Evolutionary conservation across 2,888 invertebrate species (phyloP), one percentile per base, ranked within the genome.

Genomic region (Anthophora plumipes): DNA sequence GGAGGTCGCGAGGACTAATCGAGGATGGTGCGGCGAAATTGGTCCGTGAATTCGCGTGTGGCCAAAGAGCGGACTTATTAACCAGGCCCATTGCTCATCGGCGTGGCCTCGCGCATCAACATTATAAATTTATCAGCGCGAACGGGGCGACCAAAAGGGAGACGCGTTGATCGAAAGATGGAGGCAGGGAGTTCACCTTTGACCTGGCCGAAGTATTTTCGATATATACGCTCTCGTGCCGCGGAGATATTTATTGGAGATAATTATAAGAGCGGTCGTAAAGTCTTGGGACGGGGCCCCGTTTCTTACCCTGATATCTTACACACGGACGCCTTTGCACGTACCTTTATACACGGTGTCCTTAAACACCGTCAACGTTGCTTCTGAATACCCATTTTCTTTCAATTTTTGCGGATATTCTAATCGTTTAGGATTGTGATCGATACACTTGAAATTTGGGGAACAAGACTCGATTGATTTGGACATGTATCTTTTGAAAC

Each of bases 221-320:
- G 91, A 92, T 92, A 90, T 90, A 91, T 89, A 91, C 89, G 90
- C 90, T 92, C 92, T 92, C 92, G 91, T 92, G 92, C 92, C 92
- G 91, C 90, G 89, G 90, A 93, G 93, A 93, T 93, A 93, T 93
- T 93, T 93, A 93, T 93, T 93, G 93, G 87, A 93, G 93, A 93
- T 93, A 93, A 93, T 93, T 93, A 93, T 92, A 92, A 92, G 92
- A 92, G 91, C 91, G 93, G 90, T 92, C 93, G 91, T 93, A 93
- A 93, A 93, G 90, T 92, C 91, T 91, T 86, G 89, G 31, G 88
- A 89, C 89, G 90, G 89, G 87, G 31, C 31, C 89, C 90, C 89
- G 89, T 91, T 91, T 89, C 90, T 90, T 88, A 85, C 91, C 54
- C 87, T 91, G 92, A 93, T 93, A 92, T 92, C 92, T 92, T 92